phyloP scores from a whole-genome alignment of 2,888 invertebrate species.

The Chrysodeixis includens region DNA sequence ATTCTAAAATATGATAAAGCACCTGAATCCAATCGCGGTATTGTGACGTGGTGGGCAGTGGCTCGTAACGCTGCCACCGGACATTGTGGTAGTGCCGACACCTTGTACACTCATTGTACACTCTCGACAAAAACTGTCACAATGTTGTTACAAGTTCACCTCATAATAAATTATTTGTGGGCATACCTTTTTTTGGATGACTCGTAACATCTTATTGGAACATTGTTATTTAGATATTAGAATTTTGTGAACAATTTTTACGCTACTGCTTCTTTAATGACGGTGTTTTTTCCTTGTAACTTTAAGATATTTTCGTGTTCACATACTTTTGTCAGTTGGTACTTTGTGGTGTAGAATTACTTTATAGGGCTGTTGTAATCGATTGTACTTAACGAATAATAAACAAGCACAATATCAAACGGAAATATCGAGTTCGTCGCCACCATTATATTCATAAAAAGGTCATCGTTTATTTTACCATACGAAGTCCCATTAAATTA shows the following conservation, averaged over 20 bases:
- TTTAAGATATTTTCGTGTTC: slow-evolving; percentile 45
- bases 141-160: slow-evolving; percentile 57
- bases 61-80: slow-evolving; percentile 77
- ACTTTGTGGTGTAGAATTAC: slow-evolving; percentile 40
- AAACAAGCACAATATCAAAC: slow-evolving; percentile 78
- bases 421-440: slow-evolving; percentile 82
- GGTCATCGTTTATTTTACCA: slow-evolving; percentile 64
- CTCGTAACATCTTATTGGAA: slow-evolving; percentile 57
- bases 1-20: slow-evolving; percentile 60
- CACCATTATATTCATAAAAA: slow-evolving; percentile 81
- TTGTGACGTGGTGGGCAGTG: slow-evolving; percentile 73
- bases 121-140: slow-evolving; percentile 57
- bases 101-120: slow-evolving; percentile 66
- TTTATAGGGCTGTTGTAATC: slow-evolving; percentile 64
- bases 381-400: slow-evolving; percentile 73
- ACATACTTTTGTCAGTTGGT: slow-evolving; percentile 37
- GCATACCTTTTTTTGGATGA: slow-evolving; percentile 52
- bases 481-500: slow-evolving; percentile 27
- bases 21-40: slow-evolving; percentile 64
- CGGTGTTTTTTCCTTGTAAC: slow-evolving; percentile 32
- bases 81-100: slow-evolving; percentile 75
- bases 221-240: slow-evolving; percentile 32
- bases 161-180: slow-evolving; percentile 52
- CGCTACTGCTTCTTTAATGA: slow-evolving; percentile 32
- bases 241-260: slow-evolving; percentile 47